phyloP scores from a whole-genome alignment of 2,797 vertebrate genomes.

The Lepus townsendii region DNA sequence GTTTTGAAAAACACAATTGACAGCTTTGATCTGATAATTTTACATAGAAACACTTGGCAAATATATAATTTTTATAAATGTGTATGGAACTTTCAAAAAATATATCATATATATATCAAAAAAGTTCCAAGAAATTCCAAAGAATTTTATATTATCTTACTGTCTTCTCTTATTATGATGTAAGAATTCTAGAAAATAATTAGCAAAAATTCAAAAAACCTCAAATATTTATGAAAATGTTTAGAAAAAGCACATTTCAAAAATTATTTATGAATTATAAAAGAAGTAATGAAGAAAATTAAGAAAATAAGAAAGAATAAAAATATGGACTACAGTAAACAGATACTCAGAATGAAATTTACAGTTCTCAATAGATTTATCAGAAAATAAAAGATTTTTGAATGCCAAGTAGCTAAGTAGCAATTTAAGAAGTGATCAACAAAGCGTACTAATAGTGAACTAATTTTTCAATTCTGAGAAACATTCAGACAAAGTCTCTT shows the following conservation, averaged over 20 bases:
- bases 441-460: background rate
- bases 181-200: background rate
- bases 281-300: background rate
- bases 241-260: constrained; percentile 18
- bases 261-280: background rate
- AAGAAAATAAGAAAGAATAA: background rate
- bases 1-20: background rate
- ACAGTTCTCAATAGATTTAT: background rate
- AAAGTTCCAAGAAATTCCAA: background rate
- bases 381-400: background rate
- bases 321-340: background rate
- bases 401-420: background rate
- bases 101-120: background rate
- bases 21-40: constrained; percentile 11
- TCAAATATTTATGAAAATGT: background rate
- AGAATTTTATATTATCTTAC: background rate
- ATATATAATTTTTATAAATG: background rate
- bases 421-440: background rate
- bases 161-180: background rate
- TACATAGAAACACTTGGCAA: background rate
- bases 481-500: background rate
- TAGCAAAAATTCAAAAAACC: background rate
- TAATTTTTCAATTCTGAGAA: background rate
- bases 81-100: background rate
- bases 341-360: background rate